phyloP scores from a whole-genome alignment of 2,113 vertebrate genomes.

The Gulo gulo region DNA sequence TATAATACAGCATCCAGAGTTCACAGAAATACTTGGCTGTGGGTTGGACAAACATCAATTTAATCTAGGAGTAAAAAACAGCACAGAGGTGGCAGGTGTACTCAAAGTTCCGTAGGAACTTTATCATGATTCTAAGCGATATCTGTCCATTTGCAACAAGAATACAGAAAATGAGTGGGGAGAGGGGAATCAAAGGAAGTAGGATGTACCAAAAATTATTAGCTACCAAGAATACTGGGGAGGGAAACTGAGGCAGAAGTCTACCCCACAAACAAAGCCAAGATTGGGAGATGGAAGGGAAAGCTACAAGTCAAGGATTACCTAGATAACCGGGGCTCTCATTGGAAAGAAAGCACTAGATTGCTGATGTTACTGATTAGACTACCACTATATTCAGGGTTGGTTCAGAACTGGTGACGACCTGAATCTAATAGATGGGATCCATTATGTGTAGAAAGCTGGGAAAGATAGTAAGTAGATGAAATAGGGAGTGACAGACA shows the following conservation, averaged over 20 bases:
- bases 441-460: background rate
- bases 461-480: background rate
- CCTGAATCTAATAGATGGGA: background rate
- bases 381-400: background rate
- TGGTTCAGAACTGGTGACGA: background rate
- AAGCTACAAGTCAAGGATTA: background rate
- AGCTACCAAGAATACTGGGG: background rate
- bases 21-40: background rate
- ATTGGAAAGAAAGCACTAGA: background rate
- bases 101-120: background rate
- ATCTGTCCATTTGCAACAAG: background rate
- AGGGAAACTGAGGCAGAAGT: slow-evolving; percentile 1
- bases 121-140: background rate
- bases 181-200: background rate
- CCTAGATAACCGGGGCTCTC: background rate
- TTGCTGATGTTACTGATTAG: background rate
- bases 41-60: background rate
- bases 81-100: background rate
- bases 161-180: background rate
- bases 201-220: background rate
- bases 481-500: background rate
- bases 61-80: background rate
- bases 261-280: background rate
- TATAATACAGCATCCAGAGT: background rate
- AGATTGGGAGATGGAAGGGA: background rate